Percentiles rank a stretch among this genome's conserved stretches.
phyloP scores from a whole-genome alignment of 2,113 vertebrate genomes.

The Sander lucioperca region DNA sequence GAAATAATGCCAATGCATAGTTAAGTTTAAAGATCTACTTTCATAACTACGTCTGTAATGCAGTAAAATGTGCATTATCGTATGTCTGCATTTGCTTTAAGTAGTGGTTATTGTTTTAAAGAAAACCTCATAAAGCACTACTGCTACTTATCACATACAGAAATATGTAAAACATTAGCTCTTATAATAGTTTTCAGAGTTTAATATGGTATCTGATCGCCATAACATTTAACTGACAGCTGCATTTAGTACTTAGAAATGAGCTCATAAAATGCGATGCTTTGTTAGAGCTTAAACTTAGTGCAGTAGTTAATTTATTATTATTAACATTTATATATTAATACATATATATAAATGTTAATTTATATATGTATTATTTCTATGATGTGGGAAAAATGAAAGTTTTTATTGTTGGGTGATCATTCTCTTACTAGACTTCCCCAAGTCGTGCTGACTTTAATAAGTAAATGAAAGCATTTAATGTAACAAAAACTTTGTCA shows the following conservation, averaged over 20 bases:
- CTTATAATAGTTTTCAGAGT: not conserved
- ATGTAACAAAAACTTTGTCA: not conserved
- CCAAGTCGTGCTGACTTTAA: not conserved
- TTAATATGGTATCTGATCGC: not conserved
- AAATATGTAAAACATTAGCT: not conserved
- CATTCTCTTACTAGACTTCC: not conserved
- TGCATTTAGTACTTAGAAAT: not conserved
- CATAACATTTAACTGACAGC: not conserved
- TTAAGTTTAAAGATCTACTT: not conserved
- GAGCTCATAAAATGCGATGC: conserved; percentile 9
- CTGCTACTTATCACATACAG: not conserved
- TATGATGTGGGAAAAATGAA: too few species aligned
- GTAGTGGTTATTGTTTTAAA: not conserved
- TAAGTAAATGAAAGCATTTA: not conserved
- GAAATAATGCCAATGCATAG: not conserved
- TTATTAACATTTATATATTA: too few species aligned
- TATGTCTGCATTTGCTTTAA: not conserved
- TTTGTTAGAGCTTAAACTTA: not conserved
- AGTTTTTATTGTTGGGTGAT: not conserved
- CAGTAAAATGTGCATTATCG: not conserved
- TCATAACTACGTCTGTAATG: not conserved
- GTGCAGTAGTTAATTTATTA: not conserved
- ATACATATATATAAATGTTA: too few species aligned
- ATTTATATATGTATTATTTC: too few species aligned
- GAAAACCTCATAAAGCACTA: not conserved